phyloP scores from a whole-genome alignment of 2,797 vertebrate species.

The Alosa sapidissima region DNA sequence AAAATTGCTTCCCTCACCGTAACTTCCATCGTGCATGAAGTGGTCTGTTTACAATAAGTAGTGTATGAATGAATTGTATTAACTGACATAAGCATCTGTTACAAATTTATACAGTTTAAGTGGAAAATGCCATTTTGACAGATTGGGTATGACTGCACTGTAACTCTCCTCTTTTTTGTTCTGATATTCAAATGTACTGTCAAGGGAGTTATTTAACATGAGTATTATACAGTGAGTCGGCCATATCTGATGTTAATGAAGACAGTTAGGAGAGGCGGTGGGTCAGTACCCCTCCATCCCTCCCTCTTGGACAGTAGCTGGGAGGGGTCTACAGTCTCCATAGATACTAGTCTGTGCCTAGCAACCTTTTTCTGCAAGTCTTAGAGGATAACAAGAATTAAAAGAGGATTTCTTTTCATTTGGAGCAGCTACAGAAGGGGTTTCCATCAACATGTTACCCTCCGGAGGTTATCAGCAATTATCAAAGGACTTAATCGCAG shows the following conservation, averaged over 20 bases:
- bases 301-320: neutral
- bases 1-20: neutral
- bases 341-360: slow-evolving; percentile 42
- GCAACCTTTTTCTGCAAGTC: slow-evolving; percentile 37
- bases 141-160: neutral
- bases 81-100: neutral
- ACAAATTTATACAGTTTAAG: slow-evolving; percentile 7
- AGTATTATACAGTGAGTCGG: neutral
- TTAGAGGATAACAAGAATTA: slow-evolving; percentile 36
- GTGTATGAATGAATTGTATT: neutral
- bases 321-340: slow-evolving; percentile 40
- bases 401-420: slow-evolving; percentile 37
- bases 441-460: slow-evolving; percentile 24
- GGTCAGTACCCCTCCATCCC: neutral
- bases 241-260: neutral
- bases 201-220: neutral
- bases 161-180: neutral
- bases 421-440: slow-evolving; percentile 26
- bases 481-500: neutral
- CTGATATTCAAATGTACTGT: neutral
- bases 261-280: neutral
- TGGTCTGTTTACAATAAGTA: neutral
- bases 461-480: slow-evolving; percentile 6
- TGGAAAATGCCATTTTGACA: neutral
- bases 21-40: neutral